Evolutionary conservation across 2,888 invertebrate genomes (phyloP).

Genomic region (Dusona sp.): DNA sequence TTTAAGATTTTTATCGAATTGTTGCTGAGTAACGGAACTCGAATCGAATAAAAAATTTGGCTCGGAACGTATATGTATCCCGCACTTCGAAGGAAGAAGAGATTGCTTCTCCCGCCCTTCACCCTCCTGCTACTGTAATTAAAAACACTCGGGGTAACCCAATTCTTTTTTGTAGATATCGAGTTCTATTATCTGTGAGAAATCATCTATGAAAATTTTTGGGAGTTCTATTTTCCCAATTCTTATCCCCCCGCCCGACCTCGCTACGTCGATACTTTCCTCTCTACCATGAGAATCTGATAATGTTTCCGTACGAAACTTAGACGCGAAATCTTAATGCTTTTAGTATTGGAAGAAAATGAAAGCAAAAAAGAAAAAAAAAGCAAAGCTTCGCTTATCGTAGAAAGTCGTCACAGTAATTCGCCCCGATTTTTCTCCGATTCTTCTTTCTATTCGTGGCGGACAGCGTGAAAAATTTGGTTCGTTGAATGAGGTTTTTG

Average conservation of each 20-base stretch:
- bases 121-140: constrained; percentile 18
- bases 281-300: constrained; percentile 25
- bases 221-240: constrained; percentile 40
- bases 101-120: constrained; percentile 11
- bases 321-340: constrained; percentile 50
- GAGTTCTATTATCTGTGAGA: constrained; percentile 52
- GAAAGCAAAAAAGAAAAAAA: background rate
- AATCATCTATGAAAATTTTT: constrained; percentile 30
- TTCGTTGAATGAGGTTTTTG: background rate
- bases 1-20: background rate
- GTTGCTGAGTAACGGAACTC: background rate
- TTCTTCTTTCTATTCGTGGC: background rate
- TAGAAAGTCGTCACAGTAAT: constrained; percentile 7
- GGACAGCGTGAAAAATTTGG: background rate
- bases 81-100: constrained; percentile 17
- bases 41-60: background rate
- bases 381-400: constrained; percentile 12
- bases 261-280: constrained; percentile 37
- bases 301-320: constrained; percentile 49
- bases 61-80: constrained; percentile 1
- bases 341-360: constrained; percentile 52
- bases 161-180: constrained; percentile 59
- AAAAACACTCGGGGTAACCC: constrained; percentile 16
- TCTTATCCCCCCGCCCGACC: background rate
- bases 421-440: background rate